Evolutionary conservation across 2,113 vertebrate genomes (phyloP).

Genomic region (Cephalopterus ornatus): DNA sequence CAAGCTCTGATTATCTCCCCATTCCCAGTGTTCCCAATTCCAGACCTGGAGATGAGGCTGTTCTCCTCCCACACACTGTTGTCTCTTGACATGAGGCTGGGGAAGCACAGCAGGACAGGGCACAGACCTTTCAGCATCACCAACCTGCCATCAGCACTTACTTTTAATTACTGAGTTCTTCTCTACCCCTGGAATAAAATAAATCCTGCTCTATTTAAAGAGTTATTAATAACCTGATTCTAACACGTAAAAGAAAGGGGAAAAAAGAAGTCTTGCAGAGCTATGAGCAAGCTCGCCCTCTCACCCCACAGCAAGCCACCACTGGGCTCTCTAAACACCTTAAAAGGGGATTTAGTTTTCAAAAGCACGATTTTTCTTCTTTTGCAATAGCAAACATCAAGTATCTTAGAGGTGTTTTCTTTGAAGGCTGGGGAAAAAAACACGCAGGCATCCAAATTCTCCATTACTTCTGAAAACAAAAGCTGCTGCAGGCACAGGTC

Average conservation of each 20-base stretch:
- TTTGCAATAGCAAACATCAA: not conserved
- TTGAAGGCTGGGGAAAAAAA: not conserved
- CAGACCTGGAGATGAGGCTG: not conserved
- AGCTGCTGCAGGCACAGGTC: not conserved
- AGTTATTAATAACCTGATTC: conserved; percentile 53
- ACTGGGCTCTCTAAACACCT: not conserved
- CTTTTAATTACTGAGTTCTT: conserved; percentile 16
- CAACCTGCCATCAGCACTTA: not conserved
- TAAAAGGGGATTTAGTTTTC: not conserved
- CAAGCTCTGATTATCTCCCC: not conserved
- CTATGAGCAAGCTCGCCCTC: not conserved
- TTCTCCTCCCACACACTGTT: not conserved
- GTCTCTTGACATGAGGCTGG: not conserved
- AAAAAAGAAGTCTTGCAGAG: not conserved
- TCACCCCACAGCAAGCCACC: not conserved
- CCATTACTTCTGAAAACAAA: not conserved
- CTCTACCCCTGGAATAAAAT: not conserved
- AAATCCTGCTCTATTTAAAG: conserved; percentile 22
- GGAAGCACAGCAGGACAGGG: not conserved
- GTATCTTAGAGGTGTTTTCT: not conserved
- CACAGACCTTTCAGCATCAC: not conserved
- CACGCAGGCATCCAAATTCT: not conserved
- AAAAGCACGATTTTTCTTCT: not conserved
- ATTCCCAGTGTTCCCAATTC: not conserved
- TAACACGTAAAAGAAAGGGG: not conserved